Evolutionary conservation across 64 coral and sea anemone species (phyloP), one percentile per base, ranked within the genome.

Genomic region (Dendrophyllia cribrosa): DNA sequence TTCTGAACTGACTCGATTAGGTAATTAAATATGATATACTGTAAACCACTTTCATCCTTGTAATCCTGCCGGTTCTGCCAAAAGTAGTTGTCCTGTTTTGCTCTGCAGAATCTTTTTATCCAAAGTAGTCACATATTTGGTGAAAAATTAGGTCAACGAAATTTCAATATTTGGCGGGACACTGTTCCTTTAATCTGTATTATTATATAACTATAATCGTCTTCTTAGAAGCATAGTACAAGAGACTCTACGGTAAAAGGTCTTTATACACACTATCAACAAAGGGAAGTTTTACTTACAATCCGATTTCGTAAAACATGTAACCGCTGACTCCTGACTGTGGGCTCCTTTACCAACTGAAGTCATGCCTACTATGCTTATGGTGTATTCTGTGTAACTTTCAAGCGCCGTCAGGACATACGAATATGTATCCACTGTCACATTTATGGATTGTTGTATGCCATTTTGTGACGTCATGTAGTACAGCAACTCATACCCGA

Each of bases 401-500:
- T 77, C 56, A 26, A 89, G 62, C 3, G 55, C 74, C 45, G 16
- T 77, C 15, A 89, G 10, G 25, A 21, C 69, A 14, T 66, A 62
- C 58, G 72, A 45, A 12, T 59, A 62, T n/a, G 43, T 78, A 22
- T 17, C 4, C 2, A 7, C 15, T 53, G 4, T 49, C 19, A 20
- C 8, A 8, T 61, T 58, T 9, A 78, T 7, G 7, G 2, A 20
- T 26, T 70, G 67, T 2, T 7, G 23, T 60, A 76, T 76, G 17
- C 53, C 12, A 22, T 45, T 49, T 24, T 23, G 12, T 9, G 12
- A 2, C 21, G 46, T 51, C 13, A 50, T 66, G 17, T 10, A 22
- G 8, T 89, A 89, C 19, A 58, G 56, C 19, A 89, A 12, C 13
- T 89, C 75, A 15, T 77, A 89, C 17, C 87, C 87, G 19, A 89